Percentiles rank a stretch among this genome's conserved stretches.
These are phyloP conservation scores for Ericerus pela DNA, from an alignment of 1,140 invertebrate genomes.

Conservation along the genomic window DNA sequence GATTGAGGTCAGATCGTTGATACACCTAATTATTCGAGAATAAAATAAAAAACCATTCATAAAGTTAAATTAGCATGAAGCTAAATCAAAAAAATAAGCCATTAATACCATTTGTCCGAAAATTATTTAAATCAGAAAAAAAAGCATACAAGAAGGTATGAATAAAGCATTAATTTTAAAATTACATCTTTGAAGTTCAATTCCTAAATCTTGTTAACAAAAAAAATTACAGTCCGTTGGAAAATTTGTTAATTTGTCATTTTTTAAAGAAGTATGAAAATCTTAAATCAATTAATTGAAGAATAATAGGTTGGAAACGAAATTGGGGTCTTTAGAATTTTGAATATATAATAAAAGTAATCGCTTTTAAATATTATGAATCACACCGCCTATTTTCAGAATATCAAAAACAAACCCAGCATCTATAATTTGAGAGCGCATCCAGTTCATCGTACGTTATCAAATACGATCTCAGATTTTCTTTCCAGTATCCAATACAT, in stretches of 20 bases:
- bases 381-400: no score
- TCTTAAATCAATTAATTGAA: background rate
- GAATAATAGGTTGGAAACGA: no score
- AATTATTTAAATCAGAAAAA: background rate
- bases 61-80: background rate
- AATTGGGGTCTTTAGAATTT: no score
- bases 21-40: slow-evolving; percentile 48
- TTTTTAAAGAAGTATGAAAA: background rate
- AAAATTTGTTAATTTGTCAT: no score
- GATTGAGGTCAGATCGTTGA: slow-evolving; percentile 83
- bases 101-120: background rate
- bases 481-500: slow-evolving; percentile 96
- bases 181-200: no score
- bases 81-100: background rate
- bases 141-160: background rate
- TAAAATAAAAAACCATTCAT: background rate
- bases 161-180: no score
- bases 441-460: slow-evolving; percentile 94
- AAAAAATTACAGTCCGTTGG: no score
- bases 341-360: no score
- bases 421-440: slow-evolving; percentile 87
- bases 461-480: slow-evolving; percentile 91
- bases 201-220: no score
- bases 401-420: slow-evolving; percentile 67
- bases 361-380: no score